phyloP scores from a whole-genome alignment of 2,797 vertebrate species.

The Huso huso region DNA sequence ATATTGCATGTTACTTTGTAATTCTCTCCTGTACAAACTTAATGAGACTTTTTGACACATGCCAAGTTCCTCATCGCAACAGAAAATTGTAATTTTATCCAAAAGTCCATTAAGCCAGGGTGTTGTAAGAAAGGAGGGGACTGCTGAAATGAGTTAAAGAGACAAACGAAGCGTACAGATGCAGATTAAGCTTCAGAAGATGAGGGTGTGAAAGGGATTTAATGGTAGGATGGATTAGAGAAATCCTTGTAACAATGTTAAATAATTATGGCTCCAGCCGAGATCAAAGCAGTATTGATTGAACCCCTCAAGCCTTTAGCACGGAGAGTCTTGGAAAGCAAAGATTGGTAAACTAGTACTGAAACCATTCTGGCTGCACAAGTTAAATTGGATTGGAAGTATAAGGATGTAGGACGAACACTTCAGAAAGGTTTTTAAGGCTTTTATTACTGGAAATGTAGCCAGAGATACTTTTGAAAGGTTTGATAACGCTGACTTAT shows the following conservation, averaged over 20 bases:
- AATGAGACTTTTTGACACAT: constrained; percentile 19
- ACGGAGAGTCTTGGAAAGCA: constrained; percentile 82
- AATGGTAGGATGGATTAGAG: constrained; percentile 99
- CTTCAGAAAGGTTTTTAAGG: constrained; percentile 46
- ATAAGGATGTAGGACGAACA: constrained; percentile 46
- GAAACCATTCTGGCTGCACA: constrained; percentile 70
- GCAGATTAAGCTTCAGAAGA: constrained; percentile 98
- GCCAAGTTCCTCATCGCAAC: constrained; percentile 18
- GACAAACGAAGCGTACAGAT: constrained; percentile 86
- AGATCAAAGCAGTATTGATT: constrained; percentile 99
- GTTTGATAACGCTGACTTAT: constrained; percentile 54
- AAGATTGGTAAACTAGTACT: constrained; percentile 84
- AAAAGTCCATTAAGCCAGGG: constrained; percentile 66
- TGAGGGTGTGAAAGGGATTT: constrained; percentile 99
- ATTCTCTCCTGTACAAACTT: constrained; percentile 8
- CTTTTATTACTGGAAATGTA: constrained; percentile 67
- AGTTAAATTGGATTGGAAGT: constrained; percentile 68
- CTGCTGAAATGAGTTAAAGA: constrained; percentile 76
- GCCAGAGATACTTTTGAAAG: constrained; percentile 60
- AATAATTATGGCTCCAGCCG: constrained; percentile 99
- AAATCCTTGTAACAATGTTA: constrained; percentile 99
- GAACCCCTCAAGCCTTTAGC: constrained; percentile 98
- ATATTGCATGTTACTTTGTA: background rate
- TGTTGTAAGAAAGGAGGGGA: constrained; percentile 77
- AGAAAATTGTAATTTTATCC: constrained; percentile 50